Evolutionary conservation across 2,113 vertebrate species (phyloP), one percentile per base, ranked within the genome.

Genomic region (Daboia siamensis): DNA sequence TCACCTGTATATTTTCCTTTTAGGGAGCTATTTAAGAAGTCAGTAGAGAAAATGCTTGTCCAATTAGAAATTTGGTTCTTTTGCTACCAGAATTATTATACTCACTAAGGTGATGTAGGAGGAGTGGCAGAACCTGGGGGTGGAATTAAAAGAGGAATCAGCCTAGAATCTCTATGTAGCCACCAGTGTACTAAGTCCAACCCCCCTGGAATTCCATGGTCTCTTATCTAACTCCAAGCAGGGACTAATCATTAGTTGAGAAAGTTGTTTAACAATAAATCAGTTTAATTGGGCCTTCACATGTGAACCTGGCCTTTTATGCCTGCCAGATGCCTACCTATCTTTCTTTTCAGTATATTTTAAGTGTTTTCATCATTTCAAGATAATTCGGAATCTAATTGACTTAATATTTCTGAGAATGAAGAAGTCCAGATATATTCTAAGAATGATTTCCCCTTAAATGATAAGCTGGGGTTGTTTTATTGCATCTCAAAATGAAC

Each of bases 321-420:
- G 15, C 64, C 29, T 69, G 29, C 15, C 5, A 5, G 69, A 59
- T 86, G 51, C 39, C 59, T 89, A 59, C 56, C 52, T 84, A 17
- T 57, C 54, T 92, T 89, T 52, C n/a, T 4, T 87, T 51, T 64
- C 55, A 52, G 5, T 46, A n/a, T 17, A 23, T 48, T 87, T 55
- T 93, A 88, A 91, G 89, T 52, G 23, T 23, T 86, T 86, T 86
- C 44, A 89, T 20, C 84, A 46, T 74, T 93, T 87, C 56, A 48
- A 89, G 90, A n/a, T 74, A 55, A 55, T 89, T 86, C 91, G 48
- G 56, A 52, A 21, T 57, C n/a, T 86, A 91, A 91, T 44, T 64
- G 87, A n/a, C 29, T 86, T 39, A 56, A 44, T 91, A 39, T 23
- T 86, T 91, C 29, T 74, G 59, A 57, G 56, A 90, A 51, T 2